These are phyloP conservation scores for Phoenicopterus ruber DNA, from an alignment of 2,113 vertebrate species.

Conservation along the genomic window DNA sequence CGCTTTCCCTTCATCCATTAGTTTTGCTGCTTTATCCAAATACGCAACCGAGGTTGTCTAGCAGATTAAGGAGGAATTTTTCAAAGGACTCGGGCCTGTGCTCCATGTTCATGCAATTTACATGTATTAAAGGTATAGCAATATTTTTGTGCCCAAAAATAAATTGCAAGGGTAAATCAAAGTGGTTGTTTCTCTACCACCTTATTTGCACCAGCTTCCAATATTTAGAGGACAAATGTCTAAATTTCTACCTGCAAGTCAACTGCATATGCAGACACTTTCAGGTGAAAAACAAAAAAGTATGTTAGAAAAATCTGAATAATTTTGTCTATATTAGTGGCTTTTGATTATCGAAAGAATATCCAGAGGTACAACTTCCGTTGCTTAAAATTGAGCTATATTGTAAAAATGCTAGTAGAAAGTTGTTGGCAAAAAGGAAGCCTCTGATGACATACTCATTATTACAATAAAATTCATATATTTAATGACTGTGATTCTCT, in stretches of 20 bases:
- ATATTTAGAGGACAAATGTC: neutral
- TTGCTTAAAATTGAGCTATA: neutral
- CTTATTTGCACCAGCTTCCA: neutral
- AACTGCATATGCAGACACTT: neutral
- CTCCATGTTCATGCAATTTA: neutral
- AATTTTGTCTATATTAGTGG: neutral
- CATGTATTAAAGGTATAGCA: neutral
- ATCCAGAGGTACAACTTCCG: neutral
- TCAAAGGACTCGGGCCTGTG: neutral
- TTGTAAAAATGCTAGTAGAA: neutral
- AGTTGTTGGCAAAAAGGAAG: neutral
- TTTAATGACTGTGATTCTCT: neutral
- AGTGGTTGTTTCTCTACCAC: neutral
- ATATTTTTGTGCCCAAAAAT: neutral
- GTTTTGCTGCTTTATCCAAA: neutral
- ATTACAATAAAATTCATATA: neutral
- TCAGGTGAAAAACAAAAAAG: neutral
- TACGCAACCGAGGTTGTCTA: fast-evolving
- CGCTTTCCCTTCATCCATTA: neutral
- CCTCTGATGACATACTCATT: neutral
- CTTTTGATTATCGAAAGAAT: neutral
- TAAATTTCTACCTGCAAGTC: neutral
- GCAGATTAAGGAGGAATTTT: neutral
- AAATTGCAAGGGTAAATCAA: neutral
- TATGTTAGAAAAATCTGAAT: neutral